A percentile compares a stretch with the other conserved stretches of the same genome.
Conservation (phyloP, 2,888 invertebrate species). For the Melanchra persicariae region DNA sequence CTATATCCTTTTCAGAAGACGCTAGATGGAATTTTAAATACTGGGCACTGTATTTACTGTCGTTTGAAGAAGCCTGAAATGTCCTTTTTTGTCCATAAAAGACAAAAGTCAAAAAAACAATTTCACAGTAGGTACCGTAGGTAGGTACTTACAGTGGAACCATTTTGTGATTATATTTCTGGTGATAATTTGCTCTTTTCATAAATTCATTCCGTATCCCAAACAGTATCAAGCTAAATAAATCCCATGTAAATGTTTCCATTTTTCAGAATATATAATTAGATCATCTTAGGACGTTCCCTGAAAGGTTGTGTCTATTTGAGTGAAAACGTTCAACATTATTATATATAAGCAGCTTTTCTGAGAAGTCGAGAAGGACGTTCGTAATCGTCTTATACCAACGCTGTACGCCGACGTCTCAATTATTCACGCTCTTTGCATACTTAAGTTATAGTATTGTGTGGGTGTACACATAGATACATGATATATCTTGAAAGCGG, state of each 20-base stretch:
- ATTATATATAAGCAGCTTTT: conserved; percentile 18
- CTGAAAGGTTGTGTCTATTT: conserved; percentile 10
- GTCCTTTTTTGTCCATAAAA: too few species aligned
- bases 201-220: background rate
- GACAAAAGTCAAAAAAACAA: too few species aligned
- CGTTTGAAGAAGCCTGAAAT: background rate
- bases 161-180: background rate
- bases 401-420: conserved; percentile 15
- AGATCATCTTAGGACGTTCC: background rate
- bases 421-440: background rate
- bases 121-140: too few species aligned
- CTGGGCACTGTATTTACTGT: background rate
- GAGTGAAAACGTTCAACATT: conserved; percentile 16
- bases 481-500: background rate
- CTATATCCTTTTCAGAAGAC: background rate
- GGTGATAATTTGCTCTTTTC: background rate
- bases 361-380: conserved; percentile 9
- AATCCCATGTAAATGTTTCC: background rate
- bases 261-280: background rate
- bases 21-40: background rate
- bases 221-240: background rate
- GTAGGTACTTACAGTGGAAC: background rate
- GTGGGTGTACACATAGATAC: background rate
- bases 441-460: background rate
- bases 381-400: conserved; percentile 19